These are phyloP conservation scores for Triops longicaudatus DNA, from an alignment of 1,140 invertebrate genomes.

Conservation along the genomic window DNA sequence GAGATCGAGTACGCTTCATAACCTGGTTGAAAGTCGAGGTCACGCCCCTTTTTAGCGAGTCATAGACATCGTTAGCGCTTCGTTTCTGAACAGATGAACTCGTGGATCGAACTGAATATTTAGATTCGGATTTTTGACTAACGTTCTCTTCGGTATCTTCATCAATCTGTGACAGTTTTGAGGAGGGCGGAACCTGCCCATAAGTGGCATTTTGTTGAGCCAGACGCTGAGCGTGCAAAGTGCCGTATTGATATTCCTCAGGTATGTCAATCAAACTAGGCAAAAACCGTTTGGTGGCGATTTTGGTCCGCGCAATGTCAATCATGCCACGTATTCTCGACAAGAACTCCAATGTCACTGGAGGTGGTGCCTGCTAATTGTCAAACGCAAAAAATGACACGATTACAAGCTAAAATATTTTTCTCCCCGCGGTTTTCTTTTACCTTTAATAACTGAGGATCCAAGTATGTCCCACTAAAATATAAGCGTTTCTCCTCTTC, in stretches of 20 bases:
- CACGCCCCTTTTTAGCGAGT: background rate
- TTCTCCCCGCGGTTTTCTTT: background rate
- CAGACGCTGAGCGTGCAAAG: background rate
- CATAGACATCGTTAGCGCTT: background rate
- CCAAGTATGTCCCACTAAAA: constrained; percentile 2
- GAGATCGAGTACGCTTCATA: background rate
- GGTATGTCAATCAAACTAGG: constrained; percentile 69
- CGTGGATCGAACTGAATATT: background rate
- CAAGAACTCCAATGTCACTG: constrained; percentile 74
- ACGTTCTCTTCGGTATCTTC: background rate
- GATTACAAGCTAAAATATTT: background rate
- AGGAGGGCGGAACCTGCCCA: background rate
- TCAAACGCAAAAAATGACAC: constrained; percentile 17
- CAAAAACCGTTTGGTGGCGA: constrained; percentile 66
- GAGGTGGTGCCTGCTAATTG: constrained; percentile 62
- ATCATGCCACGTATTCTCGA: constrained; percentile 80
- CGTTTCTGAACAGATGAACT: background rate
- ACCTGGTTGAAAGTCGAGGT: background rate
- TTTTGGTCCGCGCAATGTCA: constrained; percentile 73
- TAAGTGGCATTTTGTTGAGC: background rate
- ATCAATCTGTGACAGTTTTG: background rate
- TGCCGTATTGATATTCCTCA: constrained; percentile 52
- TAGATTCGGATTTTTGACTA: background rate
- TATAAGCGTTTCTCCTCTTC: constrained; percentile 17
- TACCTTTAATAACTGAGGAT: constrained; percentile 22